These are phyloP conservation scores for Myathropa florea DNA, from an alignment of 2,888 invertebrate genomes.

Conservation along the genomic window DNA sequence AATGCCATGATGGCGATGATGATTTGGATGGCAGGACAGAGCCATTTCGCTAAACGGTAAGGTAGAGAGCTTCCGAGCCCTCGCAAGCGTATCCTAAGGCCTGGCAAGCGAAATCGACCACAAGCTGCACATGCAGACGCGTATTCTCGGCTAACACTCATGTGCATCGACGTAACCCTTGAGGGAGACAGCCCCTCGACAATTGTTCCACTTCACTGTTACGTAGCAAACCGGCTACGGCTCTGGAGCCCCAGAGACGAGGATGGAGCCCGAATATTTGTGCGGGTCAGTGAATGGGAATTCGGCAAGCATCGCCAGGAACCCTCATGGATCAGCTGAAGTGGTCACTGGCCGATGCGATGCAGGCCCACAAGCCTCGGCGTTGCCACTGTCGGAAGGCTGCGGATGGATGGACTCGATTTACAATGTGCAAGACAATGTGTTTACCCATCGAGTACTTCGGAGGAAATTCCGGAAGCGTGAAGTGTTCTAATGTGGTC, in stretches of 20 bases:
- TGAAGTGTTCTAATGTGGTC: slow-evolving; percentile 66
- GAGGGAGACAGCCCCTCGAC: slow-evolving; percentile 13
- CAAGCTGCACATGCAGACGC: slow-evolving; percentile 56
- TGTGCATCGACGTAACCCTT: slow-evolving; percentile 8
- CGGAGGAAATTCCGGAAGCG: slow-evolving; percentile 63
- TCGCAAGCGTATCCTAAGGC: not conserved
- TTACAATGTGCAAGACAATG: slow-evolving; percentile 67
- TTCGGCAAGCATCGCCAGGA: slow-evolving; percentile 31
- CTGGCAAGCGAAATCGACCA: slow-evolving; percentile 41
- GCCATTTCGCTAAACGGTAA: slow-evolving; percentile 30
- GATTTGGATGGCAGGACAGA: slow-evolving; percentile 42
- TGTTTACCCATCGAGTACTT: slow-evolving; percentile 52
- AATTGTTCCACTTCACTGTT: slow-evolving; percentile 56
- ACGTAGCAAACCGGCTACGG: not conserved
- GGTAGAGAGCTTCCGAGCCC: not conserved
- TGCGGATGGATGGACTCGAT: slow-evolving; percentile 54
- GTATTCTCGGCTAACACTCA: slow-evolving; percentile 23
- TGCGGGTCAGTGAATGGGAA: slow-evolving; percentile 27
- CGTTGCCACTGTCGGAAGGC: not conserved
- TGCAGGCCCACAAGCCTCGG: not conserved
- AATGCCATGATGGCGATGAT: slow-evolving; percentile 27
- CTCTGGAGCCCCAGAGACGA: not conserved
- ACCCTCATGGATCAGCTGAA: slow-evolving; percentile 57
- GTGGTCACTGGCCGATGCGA: slow-evolving; percentile 38
- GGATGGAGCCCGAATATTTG: slow-evolving; percentile 50